Evolutionary conservation across 2,888 invertebrate genomes (phyloP), one percentile per base, ranked within the genome.

Genomic region (Oscheius sp.): DNA sequence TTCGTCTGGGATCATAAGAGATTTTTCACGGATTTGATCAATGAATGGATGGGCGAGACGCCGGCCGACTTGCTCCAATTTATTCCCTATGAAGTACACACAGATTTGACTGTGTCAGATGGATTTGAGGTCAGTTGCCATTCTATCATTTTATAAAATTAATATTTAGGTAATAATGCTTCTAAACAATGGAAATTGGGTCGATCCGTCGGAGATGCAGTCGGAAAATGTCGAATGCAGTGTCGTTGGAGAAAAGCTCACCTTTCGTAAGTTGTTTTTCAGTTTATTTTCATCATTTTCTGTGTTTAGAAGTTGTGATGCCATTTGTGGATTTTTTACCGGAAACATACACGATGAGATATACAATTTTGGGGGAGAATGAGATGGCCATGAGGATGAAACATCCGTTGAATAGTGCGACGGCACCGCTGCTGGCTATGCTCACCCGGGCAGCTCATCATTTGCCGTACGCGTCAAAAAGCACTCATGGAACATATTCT

Each of bases 131-230:
- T 81, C 9, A 71, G 16, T 49, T 35, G 5, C n/a, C n/a, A n/a
- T n/a, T n/a, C n/a, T n/a, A n/a, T n/a, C n/a, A n/a, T n/a, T n/a
- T n/a, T n/a, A n/a, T n/a, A n/a, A n/a, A n/a, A 9, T 6, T 9
- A 35, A 35, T 35, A 35, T 27, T 90, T 96, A 99, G 90, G 91
- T 99, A 18, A 92, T 97, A 0, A 94, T 95, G 53, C 91, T 95
- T 18, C 93, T 95, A 87, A 99, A 98, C 90, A 95, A 98, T 89
- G 94, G 94, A 89, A 99, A 99, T 90, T 99, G 98, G 99, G 94
- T 99, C 82, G 98, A 99, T 90, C 97, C 97, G 86, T 80, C 76
- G 12, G 81, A 78, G 18, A 76, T 72, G 55, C 76, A 77, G 18
- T 81, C 83, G 18, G 86, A 87, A 59, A 88, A 88, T 69, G 76